Base-by-base conservation (phyloP, 2,797 vertebrate species). In the Muscicapa comitata region DNA sequence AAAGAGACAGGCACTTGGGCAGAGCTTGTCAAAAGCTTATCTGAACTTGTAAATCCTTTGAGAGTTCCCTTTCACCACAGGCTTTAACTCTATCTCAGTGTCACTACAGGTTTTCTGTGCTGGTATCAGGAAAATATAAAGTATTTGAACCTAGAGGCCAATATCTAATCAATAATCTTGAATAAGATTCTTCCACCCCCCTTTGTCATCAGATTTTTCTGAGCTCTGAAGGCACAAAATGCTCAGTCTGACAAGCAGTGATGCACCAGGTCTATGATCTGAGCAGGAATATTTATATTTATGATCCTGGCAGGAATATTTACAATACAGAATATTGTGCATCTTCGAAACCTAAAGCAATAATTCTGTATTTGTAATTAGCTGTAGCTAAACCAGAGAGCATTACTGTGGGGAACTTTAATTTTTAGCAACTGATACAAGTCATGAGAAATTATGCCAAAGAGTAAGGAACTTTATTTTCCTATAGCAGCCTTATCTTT, bases 21-120 rank as follows among this genome's bases (percentile, higher is more conserved):
- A 87, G 86, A 94, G 63, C 76, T 89, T 91, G 90, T 93, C 74
- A 91, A 93, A 95, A 94, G 86, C 90, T 94, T 87, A 96, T 93
- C 95, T 94, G 80, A 96, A 90, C 86, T 85, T 95, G 80, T 55
- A 95, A 93, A 93, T 94, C 80, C 86, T 82, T 57, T 43, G 93
- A 89, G 92, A 85, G 76, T 33, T 85, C 59, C 25, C 63, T 92
- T 92, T 82, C 68, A 70, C 31, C 59, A 63, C 9, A 42, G 26
- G 63, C 57, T 95, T 92, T 86, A 78, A 75, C 61, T 68, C 61
- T 66, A 37, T 58, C 61, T 93, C 47, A 21, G 57, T 43, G 72
- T 62, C 83, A 86, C 43, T 48, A 35, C 40, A 58, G 47, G 37
- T 62, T 81, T 79, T 74, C 48, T 35, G 29, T 79, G 67, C 26